phyloP scores from a whole-genome alignment of 2,797 vertebrate species.

The Trematomus bernacchii region DNA sequence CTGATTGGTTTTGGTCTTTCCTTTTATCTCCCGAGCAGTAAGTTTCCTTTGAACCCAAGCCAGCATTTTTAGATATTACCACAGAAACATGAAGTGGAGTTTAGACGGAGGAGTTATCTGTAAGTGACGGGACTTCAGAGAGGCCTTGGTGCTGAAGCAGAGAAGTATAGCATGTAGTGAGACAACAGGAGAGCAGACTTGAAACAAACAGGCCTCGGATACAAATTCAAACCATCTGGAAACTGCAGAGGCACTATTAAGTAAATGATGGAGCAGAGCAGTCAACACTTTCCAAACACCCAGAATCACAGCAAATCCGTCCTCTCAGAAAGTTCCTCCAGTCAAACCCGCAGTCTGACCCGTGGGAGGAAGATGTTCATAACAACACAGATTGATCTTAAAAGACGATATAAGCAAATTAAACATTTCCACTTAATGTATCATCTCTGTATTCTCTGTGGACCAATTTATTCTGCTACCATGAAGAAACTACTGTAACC shows the following conservation, averaged over 20 bases:
- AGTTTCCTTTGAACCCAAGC: slow-evolving; percentile 15
- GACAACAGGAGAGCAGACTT: slow-evolving; percentile 57
- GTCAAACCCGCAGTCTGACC: slow-evolving; percentile 52
- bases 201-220: slow-evolving; percentile 63
- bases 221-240: slow-evolving; percentile 81
- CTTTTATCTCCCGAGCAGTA: slow-evolving; percentile 48
- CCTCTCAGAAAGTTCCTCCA: slow-evolving; percentile 35
- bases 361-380: slow-evolving; percentile 39
- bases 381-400: slow-evolving; percentile 19
- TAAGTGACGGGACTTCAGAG: slow-evolving; percentile 38
- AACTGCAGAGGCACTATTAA: slow-evolving; percentile 78
- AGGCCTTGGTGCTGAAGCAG: slow-evolving; percentile 19
- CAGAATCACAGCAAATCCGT: slow-evolving; percentile 49
- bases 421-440: neutral
- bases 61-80: slow-evolving; percentile 46
- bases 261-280: slow-evolving; percentile 75
- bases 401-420: slow-evolving; percentile 22
- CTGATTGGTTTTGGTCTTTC: slow-evolving; percentile 42
- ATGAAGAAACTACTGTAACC: neutral
- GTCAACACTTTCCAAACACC: slow-evolving; percentile 77
- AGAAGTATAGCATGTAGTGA: slow-evolving; percentile 24
- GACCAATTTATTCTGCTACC: neutral
- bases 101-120: slow-evolving; percentile 23
- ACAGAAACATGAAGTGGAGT: slow-evolving; percentile 13
- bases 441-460: slow-evolving; percentile 3